A percentile compares a stretch with the other conserved stretches of the same genome.
These are phyloP conservation scores for Athalia circularis DNA, from an alignment of 2,888 invertebrate species.

Conservation along the genomic window DNA sequence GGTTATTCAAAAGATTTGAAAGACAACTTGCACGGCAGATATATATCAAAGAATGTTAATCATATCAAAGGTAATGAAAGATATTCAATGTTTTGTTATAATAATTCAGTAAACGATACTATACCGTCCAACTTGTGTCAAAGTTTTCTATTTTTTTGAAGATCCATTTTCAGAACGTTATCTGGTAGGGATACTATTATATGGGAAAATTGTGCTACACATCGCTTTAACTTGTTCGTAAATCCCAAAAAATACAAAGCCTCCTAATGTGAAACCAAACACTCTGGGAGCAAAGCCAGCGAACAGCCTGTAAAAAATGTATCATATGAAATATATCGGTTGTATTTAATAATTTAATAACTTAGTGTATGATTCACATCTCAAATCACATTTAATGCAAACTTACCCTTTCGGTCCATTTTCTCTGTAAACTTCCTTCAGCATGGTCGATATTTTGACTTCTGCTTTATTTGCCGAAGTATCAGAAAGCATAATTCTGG, in stretches of 20 bases:
- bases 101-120: too few species aligned
- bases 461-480: conserved; percentile 71
- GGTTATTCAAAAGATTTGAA: too few species aligned
- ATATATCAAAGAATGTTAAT: too few species aligned
- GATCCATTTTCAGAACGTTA: conserved; percentile 19
- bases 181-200: conserved; percentile 30
- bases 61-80: too few species aligned
- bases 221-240: conserved; percentile 83
- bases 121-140: too few species aligned
- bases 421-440: conserved; percentile 79
- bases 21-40: too few species aligned
- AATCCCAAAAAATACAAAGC: conserved; percentile 95
- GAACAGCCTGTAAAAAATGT: conserved; percentile 82
- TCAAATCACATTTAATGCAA: not conserved
- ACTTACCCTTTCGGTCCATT: conserved; percentile 83
- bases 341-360: conserved; percentile 36
- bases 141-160: conserved; percentile 3
- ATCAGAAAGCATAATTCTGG: conserved; percentile 95
- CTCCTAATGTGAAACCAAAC: conserved; percentile 92
- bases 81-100: too few species aligned
- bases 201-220: conserved; percentile 57
- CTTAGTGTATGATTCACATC: conserved; percentile 17
- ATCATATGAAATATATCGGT: not conserved
- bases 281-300: conserved; percentile 91
- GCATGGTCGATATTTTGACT: conserved; percentile 76